A percentile compares a stretch with the other conserved stretches of the same genome.
Conservation (phyloP, 2,113 vertebrate species). For the Heteronetta atricapilla region DNA sequence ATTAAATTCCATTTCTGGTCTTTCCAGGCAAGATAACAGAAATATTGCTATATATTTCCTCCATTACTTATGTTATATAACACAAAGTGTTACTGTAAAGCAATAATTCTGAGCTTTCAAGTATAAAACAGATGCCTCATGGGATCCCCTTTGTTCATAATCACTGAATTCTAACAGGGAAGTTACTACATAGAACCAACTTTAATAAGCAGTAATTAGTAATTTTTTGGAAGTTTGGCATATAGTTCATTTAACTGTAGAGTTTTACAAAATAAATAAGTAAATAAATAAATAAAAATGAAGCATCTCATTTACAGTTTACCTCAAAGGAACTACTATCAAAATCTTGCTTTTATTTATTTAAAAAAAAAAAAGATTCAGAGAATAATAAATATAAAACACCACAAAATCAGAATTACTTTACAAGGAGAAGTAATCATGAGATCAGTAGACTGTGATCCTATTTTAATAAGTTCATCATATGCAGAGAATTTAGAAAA, state of each 20-base stretch:
- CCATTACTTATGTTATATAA: not conserved
- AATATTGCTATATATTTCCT: not conserved
- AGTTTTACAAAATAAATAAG: not conserved
- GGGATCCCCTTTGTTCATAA: conserved; percentile 1
- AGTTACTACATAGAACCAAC: conserved; percentile 9
- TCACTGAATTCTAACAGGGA: conserved; percentile 29
- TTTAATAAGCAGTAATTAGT: conserved; percentile 41
- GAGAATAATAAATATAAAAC: not conserved
- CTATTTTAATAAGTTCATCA: not conserved
- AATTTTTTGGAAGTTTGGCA: conserved; percentile 29
- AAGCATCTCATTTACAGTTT: not conserved
- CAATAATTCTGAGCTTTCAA: conserved; percentile 38
- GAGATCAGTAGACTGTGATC: not conserved
- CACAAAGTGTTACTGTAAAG: not conserved
- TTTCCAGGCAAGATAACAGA: not conserved
- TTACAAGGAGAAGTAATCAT: not conserved
- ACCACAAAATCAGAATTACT: conserved; percentile 1
- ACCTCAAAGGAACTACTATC: not conserved
- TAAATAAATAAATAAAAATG: not conserved
- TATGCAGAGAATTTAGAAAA: not conserved
- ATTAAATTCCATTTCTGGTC: not conserved
- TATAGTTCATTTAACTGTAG: not conserved
- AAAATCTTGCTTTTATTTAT: not conserved
- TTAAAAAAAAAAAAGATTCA: not conserved
- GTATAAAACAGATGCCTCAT: conserved; percentile 43